A percentile compares a stretch with the other conserved stretches of the same genome.
phyloP scores from a whole-genome alignment of 2,888 invertebrate species.

The Sinelater perroti region DNA sequence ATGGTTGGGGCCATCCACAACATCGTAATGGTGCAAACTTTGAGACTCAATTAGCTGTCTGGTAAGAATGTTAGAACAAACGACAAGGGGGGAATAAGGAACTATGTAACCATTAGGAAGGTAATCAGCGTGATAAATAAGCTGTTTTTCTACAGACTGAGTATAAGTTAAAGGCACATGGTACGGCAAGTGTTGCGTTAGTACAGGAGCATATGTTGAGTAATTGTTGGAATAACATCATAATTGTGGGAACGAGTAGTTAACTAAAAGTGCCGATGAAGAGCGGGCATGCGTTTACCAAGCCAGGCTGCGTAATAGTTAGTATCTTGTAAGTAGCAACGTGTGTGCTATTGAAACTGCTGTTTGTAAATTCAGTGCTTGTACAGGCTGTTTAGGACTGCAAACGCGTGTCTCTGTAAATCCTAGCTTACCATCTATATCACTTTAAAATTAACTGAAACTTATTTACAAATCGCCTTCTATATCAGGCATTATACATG shows the following conservation, averaged over 20 bases:
- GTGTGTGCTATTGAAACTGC: slow-evolving; percentile 54
- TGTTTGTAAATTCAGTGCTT: slow-evolving; percentile 61
- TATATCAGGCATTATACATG: slow-evolving; percentile 89
- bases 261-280: slow-evolving; percentile 43
- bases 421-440: slow-evolving; percentile 73
- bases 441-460: slow-evolving; percentile 65
- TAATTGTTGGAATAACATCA: slow-evolving; percentile 42
- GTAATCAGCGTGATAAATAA: slow-evolving; percentile 60
- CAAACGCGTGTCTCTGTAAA: slow-evolving; percentile 68
- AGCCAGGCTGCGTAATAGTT: slow-evolving; percentile 45
- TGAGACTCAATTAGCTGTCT: slow-evolving; percentile 72
- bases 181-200: slow-evolving; percentile 43
- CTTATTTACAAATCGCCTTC: slow-evolving; percentile 78
- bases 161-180: slow-evolving; percentile 44
- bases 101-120: slow-evolving; percentile 45
- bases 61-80: slow-evolving; percentile 69
- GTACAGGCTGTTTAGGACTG: slow-evolving; percentile 64
- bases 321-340: slow-evolving; percentile 45
- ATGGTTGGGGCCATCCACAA: slow-evolving; percentile 47
- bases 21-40: slow-evolving; percentile 48
- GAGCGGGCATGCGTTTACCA: slow-evolving; percentile 37
- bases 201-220: slow-evolving; percentile 37
- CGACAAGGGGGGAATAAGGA: slow-evolving; percentile 57
- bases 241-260: slow-evolving; percentile 51
- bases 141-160: slow-evolving; percentile 45